Percentiles rank a stretch among this genome's conserved stretches.
Conservation (phyloP, 1,140 invertebrate species). For the Caenorhabditis elegans region WBcel235 BX284602.5:4425501-4426000, state of each 20-base stretch:
- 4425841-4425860: conserved; percentile 36
- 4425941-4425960: conserved; percentile 6
- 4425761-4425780: background rate
- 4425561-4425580: conserved; percentile 47
- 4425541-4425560: conserved; percentile 44
- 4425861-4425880: conserved; percentile 33
- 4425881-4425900: conserved; percentile 38
- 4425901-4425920: conserved; percentile 43
- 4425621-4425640: conserved; percentile 51
- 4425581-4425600: conserved; percentile 48
- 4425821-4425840: conserved; percentile 30
- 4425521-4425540: conserved; percentile 30
- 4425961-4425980: conserved; percentile 44
- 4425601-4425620: conserved; percentile 48
- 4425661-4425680: conserved; percentile 51
- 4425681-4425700: conserved; percentile 46
- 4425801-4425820: conserved; percentile 9
- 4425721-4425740: conserved; percentile 43
- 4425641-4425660: conserved; percentile 37
- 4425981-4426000: conserved; percentile 46
- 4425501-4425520: conserved; percentile 34
- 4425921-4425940: conserved; percentile 38
- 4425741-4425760: conserved; percentile 37
- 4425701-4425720: conserved; percentile 38
- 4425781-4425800: conserved; percentile 36